These are phyloP conservation scores for Choristoneura rosaceana DNA, from an alignment of 2,888 invertebrate genomes.

Conservation along the genomic window DNA sequence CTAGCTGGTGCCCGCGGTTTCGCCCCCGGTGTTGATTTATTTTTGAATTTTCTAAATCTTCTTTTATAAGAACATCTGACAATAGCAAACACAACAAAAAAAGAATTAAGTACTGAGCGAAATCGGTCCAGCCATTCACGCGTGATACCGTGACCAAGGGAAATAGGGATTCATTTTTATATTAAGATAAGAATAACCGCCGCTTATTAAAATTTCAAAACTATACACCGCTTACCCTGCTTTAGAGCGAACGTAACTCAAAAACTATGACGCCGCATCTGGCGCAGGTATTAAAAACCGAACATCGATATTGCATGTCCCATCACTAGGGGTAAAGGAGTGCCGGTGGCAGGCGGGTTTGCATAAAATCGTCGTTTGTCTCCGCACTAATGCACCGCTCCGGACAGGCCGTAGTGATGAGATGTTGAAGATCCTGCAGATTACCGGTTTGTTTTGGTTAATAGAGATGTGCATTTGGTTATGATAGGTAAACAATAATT, in stretches of 20 bases:
- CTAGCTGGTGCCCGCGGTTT: too few relatives aligned
- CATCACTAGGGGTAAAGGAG: slow-evolving; percentile 68
- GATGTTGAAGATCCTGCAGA: slow-evolving; percentile 31
- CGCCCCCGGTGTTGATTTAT: too few relatives aligned
- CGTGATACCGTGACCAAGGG: too few relatives aligned
- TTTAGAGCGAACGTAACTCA: slow-evolving; percentile 21
- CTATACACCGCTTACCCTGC: neutral
- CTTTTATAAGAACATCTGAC: too few relatives aligned
- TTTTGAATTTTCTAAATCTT: too few relatives aligned
- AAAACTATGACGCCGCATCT: slow-evolving; percentile 35
- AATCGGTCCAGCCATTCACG: too few relatives aligned
- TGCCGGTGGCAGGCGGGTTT: slow-evolving; percentile 71
- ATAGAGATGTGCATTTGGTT: neutral
- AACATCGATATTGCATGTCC: slow-evolving; percentile 39
- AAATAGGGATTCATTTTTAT: too few relatives aligned
- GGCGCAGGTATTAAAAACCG: slow-evolving; percentile 40
- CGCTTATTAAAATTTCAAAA: neutral
- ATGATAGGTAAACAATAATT: too few relatives aligned
- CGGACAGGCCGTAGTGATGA: slow-evolving; percentile 43
- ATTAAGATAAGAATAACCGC: too few relatives aligned
- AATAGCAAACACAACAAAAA: too few relatives aligned
- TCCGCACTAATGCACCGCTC: slow-evolving; percentile 73
- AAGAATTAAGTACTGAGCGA: too few relatives aligned
- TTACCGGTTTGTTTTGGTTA: slow-evolving; percentile 10
- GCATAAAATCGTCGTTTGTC: slow-evolving; percentile 84